Percentiles rank a stretch among this genome's conserved stretches.
phyloP scores from a whole-genome alignment of 2,797 vertebrate species.

The Cheirogaleus major region DNA sequence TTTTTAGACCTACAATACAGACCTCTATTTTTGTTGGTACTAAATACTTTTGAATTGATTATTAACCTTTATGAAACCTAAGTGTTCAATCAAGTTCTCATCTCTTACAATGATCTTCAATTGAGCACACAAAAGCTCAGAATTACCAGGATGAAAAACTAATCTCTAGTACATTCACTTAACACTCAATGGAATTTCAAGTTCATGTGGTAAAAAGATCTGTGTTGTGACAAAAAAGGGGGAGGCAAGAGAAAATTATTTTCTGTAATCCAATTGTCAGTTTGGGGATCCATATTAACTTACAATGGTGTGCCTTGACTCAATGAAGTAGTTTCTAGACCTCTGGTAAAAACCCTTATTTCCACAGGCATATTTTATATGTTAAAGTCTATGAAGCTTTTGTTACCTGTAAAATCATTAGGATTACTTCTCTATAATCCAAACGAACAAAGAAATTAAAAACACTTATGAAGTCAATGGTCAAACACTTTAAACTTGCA shows the following conservation, averaged over 20 bases:
- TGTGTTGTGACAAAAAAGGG: conserved; percentile 47
- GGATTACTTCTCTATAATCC: conserved; percentile 81
- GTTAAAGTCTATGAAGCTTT: conserved; percentile 71
- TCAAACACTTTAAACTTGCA: conserved; percentile 67
- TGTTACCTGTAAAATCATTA: conserved; percentile 78
- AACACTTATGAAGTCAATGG: conserved; percentile 72
- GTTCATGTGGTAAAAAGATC: conserved; percentile 52
- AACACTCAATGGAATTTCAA: conserved; percentile 59
- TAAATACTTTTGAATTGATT: conserved; percentile 72
- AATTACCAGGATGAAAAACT: conserved; percentile 66
- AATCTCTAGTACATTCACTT: conserved; percentile 69
- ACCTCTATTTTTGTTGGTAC: conserved; percentile 83
- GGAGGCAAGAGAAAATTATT: conserved; percentile 61
- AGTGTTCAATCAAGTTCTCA: conserved; percentile 67
- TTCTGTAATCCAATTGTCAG: conserved; percentile 73
- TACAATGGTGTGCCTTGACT: conserved; percentile 70
- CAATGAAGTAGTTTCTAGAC: conserved; percentile 60
- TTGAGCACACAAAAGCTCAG: conserved; percentile 70
- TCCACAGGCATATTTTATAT: conserved; percentile 48
- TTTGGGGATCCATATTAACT: conserved; percentile 62
- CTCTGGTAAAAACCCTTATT: conserved; percentile 71
- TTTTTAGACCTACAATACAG: conserved; percentile 84
- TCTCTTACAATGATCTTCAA: conserved; percentile 70
- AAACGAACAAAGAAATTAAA: conserved; percentile 71
- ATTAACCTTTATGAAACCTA: conserved; percentile 75